Evolutionary conservation across 2,113 vertebrate species (phyloP).

Genomic region (Macroglossus sobrinus): DNA sequence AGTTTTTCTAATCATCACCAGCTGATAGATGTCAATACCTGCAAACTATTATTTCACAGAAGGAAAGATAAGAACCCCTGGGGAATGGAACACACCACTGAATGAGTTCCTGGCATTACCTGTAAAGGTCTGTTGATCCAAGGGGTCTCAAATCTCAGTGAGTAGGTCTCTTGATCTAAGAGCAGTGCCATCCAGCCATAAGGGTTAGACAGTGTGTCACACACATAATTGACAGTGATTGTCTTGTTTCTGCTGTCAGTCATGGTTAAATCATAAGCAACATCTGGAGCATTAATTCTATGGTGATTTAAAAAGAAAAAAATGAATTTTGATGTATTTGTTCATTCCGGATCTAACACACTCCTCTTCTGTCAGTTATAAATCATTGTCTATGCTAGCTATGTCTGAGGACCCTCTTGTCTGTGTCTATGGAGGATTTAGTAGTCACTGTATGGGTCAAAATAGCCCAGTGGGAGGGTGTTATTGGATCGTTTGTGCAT

Average conservation of each 20-base stretch:
- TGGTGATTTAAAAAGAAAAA: conserved; percentile 5
- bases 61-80: not conserved
- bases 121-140: conserved; percentile 69
- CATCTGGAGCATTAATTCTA: conserved; percentile 68
- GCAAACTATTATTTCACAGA: not conserved
- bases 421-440: not conserved
- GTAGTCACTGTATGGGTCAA: not conserved
- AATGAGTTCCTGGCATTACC: conserved; percentile 47
- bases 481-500: not conserved
- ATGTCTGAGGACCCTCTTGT: not conserved
- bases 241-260: conserved; percentile 81
- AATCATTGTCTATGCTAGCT: not conserved
- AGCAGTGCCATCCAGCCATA: conserved; percentile 83
- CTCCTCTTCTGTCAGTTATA: not conserved
- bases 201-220: conserved; percentile 79
- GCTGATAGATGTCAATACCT: not conserved
- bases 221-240: conserved; percentile 77
- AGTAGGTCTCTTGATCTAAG: conserved; percentile 81
- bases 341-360: not conserved
- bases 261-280: conserved; percentile 78
- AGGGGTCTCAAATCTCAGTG: conserved; percentile 65
- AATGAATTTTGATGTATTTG: not conserved
- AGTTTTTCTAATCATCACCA: not conserved
- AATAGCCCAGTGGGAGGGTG: not conserved
- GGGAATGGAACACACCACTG: no score